phyloP scores from a whole-genome alignment of 1,140 invertebrate species.

The Copidosoma floridanum region DNA sequence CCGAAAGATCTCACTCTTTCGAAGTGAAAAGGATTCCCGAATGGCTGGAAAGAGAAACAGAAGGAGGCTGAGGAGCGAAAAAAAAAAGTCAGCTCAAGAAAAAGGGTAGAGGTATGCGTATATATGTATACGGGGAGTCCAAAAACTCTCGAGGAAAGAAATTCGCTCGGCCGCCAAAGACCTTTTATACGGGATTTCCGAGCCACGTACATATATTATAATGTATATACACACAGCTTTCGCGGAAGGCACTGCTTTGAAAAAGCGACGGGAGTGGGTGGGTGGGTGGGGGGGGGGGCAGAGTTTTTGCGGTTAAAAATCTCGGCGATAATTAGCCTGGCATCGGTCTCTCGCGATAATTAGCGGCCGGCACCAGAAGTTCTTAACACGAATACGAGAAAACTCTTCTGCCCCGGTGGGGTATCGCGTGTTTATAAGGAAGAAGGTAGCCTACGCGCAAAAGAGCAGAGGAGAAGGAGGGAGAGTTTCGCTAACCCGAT shows the following conservation, averaged over 20 bases:
- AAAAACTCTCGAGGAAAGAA: constrained; percentile 16
- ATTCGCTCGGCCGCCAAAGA: background rate
- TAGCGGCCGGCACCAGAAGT: constrained; percentile 10
- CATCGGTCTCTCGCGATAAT: constrained; percentile 26
- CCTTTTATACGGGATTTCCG: constrained; percentile 23
- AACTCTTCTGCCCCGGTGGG: background rate
- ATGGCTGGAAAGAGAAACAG: background rate
- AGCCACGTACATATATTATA: background rate
- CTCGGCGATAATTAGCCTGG: constrained; percentile 17
- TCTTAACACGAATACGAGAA: constrained; percentile 24
- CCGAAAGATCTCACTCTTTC: constrained; percentile 20
- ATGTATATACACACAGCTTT: background rate
- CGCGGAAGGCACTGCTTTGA: background rate
- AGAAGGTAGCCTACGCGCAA: background rate
- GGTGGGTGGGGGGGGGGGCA: background rate
- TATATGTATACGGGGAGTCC: background rate
- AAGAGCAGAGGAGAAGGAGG: background rate
- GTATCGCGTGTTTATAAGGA: background rate
- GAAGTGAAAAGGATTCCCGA: constrained; percentile 21
- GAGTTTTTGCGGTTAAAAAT: constrained; percentile 20
- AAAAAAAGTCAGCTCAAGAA: background rate
- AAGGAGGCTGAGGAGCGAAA: constrained; percentile 1
- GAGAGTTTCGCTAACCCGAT: background rate
- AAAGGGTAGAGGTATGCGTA: background rate
- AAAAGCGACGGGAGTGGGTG: background rate